phyloP scores from a whole-genome alignment of 2,797 vertebrate species.

The Peromyscus nudipes region DNA sequence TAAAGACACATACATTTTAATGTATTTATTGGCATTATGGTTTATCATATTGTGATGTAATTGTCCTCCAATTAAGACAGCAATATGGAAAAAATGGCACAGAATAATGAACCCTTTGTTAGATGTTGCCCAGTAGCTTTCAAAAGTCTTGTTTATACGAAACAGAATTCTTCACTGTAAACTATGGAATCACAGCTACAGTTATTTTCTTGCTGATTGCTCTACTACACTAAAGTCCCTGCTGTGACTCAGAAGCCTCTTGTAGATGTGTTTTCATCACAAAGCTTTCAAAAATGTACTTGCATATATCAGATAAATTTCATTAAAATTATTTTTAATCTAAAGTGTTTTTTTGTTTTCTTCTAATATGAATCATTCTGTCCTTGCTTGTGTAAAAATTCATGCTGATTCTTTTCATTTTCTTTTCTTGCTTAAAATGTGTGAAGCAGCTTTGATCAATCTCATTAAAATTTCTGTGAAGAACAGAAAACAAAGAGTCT shows the following conservation, averaged over 20 bases:
- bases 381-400: slow-evolving; percentile 71
- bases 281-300: slow-evolving; percentile 69
- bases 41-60: slow-evolving; percentile 76
- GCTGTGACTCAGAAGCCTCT: slow-evolving; percentile 57
- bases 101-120: slow-evolving; percentile 64
- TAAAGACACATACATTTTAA: slow-evolving; percentile 70
- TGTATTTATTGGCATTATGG: slow-evolving; percentile 73
- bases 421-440: slow-evolving; percentile 76
- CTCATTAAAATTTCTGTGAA: slow-evolving; percentile 86
- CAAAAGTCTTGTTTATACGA: slow-evolving; percentile 63
- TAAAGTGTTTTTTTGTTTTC: not conserved
- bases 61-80: slow-evolving; percentile 67
- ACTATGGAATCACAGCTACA: slow-evolving; percentile 3
- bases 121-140: slow-evolving; percentile 57
- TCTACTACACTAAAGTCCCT: not conserved
- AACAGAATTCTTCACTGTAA: slow-evolving; percentile 70
- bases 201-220: slow-evolving; percentile 68
- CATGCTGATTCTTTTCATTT: slow-evolving; percentile 54
- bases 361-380: slow-evolving; percentile 61
- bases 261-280: slow-evolving; percentile 42
- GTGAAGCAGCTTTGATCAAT: slow-evolving; percentile 84
- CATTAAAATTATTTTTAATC: slow-evolving; percentile 49
- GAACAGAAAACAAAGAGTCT: slow-evolving; percentile 84
- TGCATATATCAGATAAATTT: slow-evolving; percentile 73
- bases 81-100: not conserved